These are phyloP conservation scores for Eupithecia subumbrata DNA, from an alignment of 2,888 invertebrate species.

Conservation along the genomic window DNA sequence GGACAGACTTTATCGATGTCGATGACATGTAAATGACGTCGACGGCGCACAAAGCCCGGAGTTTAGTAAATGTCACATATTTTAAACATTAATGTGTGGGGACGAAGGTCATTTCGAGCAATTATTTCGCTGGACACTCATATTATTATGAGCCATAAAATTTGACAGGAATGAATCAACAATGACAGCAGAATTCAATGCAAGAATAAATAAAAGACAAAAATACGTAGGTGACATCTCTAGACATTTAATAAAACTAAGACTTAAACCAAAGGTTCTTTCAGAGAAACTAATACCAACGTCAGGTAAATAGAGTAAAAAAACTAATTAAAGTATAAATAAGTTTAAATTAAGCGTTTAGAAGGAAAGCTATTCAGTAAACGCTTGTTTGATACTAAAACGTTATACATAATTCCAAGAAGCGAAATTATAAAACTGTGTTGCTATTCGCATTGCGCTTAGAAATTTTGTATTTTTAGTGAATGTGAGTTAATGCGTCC, in stretches of 20 bases:
- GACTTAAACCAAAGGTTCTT: neutral
- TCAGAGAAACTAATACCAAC: neutral
- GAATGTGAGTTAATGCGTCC: conserved; percentile 58
- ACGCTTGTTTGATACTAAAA: conserved; percentile 10
- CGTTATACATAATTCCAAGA: conserved; percentile 11
- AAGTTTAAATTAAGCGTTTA: neutral
- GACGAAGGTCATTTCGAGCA: conserved; percentile 46
- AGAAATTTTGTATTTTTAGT: conserved; percentile 45
- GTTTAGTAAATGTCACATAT: conserved; percentile 12
- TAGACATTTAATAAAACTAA: neutral
- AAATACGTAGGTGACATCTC: neutral
- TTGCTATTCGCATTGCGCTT: conserved; percentile 21
- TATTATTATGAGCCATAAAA: conserved; percentile 57
- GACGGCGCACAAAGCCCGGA: neutral
- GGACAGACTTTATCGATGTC: conserved; percentile 18
- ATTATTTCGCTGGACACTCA: conserved; percentile 62
- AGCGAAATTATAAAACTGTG: conserved; percentile 36
- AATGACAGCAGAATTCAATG: conserved; percentile 41
- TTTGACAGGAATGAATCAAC: conserved; percentile 44
- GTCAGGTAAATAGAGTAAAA: neutral
- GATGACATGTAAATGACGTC: conserved; percentile 2
- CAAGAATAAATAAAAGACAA: conserved; percentile 18
- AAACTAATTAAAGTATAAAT: neutral
- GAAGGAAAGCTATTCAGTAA: neutral
- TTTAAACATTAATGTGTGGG: conserved; percentile 20